These are phyloP conservation scores for Anticlea derivata DNA, from an alignment of 2,888 invertebrate genomes.

Conservation along the genomic window DNA sequence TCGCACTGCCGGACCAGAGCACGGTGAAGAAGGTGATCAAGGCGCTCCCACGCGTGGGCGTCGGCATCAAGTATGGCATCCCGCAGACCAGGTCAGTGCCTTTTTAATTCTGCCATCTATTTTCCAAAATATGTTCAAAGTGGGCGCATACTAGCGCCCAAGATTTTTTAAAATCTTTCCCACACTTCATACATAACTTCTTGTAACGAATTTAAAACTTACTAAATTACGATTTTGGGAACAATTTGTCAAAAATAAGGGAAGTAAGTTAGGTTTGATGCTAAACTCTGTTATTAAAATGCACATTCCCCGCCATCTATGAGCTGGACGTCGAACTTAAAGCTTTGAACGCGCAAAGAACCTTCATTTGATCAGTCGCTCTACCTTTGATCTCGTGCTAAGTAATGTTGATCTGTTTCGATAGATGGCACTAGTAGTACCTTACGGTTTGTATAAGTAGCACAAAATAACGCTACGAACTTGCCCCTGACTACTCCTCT, in stretches of 20 bases:
- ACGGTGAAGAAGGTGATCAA: conserved; percentile 99
- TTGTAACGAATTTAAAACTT: no score
- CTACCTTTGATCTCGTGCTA: background rate
- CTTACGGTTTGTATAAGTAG: background rate
- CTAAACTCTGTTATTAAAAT: no score
- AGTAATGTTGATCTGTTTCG: background rate
- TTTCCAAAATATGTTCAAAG: background rate
- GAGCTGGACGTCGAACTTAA: conserved; percentile 31
- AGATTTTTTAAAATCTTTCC: no score
- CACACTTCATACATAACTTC: no score
- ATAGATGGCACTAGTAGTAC: conserved; percentile 43
- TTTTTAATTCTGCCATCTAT: background rate
- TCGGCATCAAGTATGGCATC: conserved; percentile 99
- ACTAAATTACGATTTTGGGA: no score
- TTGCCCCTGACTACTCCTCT: no score
- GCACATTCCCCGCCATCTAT: conserved; percentile 45
- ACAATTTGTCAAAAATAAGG: no score
- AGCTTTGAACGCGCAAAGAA: no score
- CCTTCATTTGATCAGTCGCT: background rate
- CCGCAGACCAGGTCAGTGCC: conserved; percentile 94
- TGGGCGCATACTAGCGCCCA: no score
- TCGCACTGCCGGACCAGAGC: conserved; percentile 98
- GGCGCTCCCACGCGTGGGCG: conserved; percentile 97
- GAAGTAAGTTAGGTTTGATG: no score
- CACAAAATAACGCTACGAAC: no score